Base-by-base conservation (phyloP, 2,888 invertebrate genomes). In the Crematogaster levior region DNA sequence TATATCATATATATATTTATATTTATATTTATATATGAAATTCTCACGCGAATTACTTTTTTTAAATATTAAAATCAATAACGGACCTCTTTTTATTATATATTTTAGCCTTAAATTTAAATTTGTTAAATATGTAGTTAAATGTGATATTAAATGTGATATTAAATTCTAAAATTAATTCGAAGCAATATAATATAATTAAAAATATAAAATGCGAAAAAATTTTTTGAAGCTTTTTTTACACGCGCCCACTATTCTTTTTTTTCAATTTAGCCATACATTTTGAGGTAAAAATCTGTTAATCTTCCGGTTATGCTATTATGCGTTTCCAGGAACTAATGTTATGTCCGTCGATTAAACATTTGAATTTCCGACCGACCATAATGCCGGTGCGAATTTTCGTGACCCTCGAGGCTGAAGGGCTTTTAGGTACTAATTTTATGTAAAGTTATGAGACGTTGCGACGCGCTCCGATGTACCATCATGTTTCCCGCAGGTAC, bases 401-500 rank as follows among this genome's bases (percentile, higher is more conserved):
- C 88, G 86, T 83, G 87, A 79, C 73, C 87, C 88, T 89, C 90
- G 90, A 91, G 91, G 72, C 81, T 87, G 74, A 91, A 91, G 92
- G 91, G 94, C 93, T 93, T 93, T 94, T 94, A 94, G 93, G 91
- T 92, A 91, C 93, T 94, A 94, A 94, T 94, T 94, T 93, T 94
- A 94, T 94, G 94, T 94, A 93, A 92, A 94, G 92, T 93, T 94
- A 94, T 92, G 94, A 93, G 90, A 85, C 88, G 84, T 80, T 83
- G 88, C 84, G 86, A 86, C 84, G 89, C 84, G 89, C 92, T 90
- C 92, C 82, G 83, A 91, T 88, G 93, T 91, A 89, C 92, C 85
- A 92, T 93, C 90, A 83, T 63, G 88, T 85, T 83, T 91, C 93
- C 93, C 93, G 89, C 90, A 91, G 93, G 93, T 91, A 89, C 90